Percentiles rank a stretch among this genome's conserved stretches.
Conservation (phyloP, 2,113 vertebrate genomes). For the Colossoma macropomum region DNA sequence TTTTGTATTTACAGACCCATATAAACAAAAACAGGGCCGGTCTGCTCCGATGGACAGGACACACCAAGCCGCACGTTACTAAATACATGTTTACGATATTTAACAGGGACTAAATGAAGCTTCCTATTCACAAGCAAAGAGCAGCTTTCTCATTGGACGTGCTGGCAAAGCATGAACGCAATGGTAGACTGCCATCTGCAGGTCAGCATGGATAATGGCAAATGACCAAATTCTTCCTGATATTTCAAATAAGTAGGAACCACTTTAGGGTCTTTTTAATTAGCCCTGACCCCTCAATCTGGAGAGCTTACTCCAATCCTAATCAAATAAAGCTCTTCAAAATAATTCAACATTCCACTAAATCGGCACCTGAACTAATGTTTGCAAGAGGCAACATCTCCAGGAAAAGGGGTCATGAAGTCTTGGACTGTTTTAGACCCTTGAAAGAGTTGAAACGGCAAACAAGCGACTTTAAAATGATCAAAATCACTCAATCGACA, state of each 20-base stretch:
- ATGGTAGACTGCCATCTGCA: constrained; percentile 64
- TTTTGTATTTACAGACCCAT: constrained; percentile 23
- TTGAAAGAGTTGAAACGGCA: background rate
- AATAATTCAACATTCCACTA: background rate
- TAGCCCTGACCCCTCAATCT: background rate
- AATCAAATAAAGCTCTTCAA: background rate
- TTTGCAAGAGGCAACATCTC: background rate
- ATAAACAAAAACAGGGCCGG: background rate
- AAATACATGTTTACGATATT: background rate
- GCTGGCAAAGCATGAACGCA: constrained; percentile 36
- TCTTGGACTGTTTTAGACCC: background rate
- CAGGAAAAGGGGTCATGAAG: background rate
- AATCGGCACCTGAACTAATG: background rate
- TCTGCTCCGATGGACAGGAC: background rate
- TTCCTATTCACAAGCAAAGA: background rate
- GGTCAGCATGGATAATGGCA: constrained; percentile 18
- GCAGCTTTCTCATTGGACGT: background rate
- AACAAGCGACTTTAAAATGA: background rate
- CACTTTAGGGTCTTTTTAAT: background rate
- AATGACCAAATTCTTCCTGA: background rate
- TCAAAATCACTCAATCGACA: background rate
- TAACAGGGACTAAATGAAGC: constrained; percentile 1
- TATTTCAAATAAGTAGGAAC: background rate
- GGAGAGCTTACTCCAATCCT: background rate
- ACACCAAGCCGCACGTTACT: background rate